Evolutionary conservation across 2,113 vertebrate genomes (phyloP).

Genomic region (Steatornis caripensis): DNA sequence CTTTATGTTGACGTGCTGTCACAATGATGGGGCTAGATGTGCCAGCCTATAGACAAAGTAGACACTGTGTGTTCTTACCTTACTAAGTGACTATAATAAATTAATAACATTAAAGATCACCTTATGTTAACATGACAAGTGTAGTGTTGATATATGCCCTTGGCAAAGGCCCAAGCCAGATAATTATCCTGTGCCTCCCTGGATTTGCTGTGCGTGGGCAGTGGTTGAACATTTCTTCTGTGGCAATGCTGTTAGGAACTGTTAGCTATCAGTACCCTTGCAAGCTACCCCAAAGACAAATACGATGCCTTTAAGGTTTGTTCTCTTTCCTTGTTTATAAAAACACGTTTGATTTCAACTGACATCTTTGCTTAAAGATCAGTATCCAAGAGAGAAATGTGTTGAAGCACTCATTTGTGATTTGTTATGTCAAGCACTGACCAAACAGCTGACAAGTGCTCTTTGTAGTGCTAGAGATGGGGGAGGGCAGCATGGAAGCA

Average conservation of each 20-base stretch:
- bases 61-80: not conserved
- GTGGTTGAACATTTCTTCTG: accelerated
- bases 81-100: not conserved
- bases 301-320: not conserved
- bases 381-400: not conserved
- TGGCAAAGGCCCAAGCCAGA: not conserved
- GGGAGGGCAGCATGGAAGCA: not conserved
- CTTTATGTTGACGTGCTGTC: not conserved
- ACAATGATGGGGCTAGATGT: not conserved
- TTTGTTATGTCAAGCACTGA: not conserved
- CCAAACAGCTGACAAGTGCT: not conserved
- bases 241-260: not conserved
- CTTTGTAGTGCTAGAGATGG: not conserved
- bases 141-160: not conserved
- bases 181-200: not conserved
- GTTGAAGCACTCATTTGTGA: not conserved
- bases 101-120: not conserved
- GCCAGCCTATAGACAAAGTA: not conserved
- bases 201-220: accelerated
- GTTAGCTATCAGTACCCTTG: not conserved
- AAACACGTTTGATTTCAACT: not conserved
- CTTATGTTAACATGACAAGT: not conserved
- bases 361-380: not conserved
- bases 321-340: not conserved
- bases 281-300: not conserved